phyloP scores from a whole-genome alignment of 1,140 invertebrate species.

The Drosophila lacertosa region DNA sequence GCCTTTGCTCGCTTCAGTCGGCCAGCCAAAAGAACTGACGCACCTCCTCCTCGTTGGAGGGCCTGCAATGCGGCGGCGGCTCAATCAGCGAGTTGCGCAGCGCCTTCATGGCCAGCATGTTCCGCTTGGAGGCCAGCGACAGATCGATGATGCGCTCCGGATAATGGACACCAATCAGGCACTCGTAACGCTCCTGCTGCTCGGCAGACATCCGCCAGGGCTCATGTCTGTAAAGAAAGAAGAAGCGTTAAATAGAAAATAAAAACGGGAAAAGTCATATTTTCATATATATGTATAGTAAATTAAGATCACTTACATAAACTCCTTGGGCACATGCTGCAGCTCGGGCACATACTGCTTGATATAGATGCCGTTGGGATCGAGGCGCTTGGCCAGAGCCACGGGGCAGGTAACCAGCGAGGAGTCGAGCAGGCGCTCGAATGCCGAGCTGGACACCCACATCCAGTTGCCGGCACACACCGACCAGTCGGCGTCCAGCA shows the following conservation, averaged over 20 bases:
- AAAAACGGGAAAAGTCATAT: neutral
- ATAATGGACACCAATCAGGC: constrained; percentile 90
- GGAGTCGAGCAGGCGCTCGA: constrained; percentile 88
- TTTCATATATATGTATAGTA: too few species aligned
- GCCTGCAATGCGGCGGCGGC: constrained; percentile 87
- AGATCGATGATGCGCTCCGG: constrained; percentile 89
- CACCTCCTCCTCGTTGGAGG: constrained; percentile 87
- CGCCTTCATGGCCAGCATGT: constrained; percentile 85
- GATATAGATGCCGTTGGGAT: constrained; percentile 89
- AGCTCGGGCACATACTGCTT: constrained; percentile 90
- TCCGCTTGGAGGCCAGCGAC: constrained; percentile 85
- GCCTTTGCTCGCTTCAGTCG: constrained; percentile 25
- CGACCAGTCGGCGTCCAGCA: constrained; percentile 90
- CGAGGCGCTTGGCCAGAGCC: constrained; percentile 88
- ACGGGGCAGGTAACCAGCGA: constrained; percentile 88
- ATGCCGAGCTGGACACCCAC: constrained; percentile 91
- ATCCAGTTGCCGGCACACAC: constrained; percentile 92
- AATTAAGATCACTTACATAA: constrained; percentile 85
- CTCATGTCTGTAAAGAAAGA: constrained; percentile 85
- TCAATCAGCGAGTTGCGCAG: constrained; percentile 80
- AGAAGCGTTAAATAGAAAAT: neutral
- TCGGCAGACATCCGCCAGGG: constrained; percentile 90
- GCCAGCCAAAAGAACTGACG: constrained; percentile 87
- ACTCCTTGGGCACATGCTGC: constrained; percentile 87
- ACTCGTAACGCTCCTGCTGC: constrained; percentile 87